phyloP scores from a whole-genome alignment of 1,140 invertebrate species.

The Polypedilum vanderplanki region DNA sequence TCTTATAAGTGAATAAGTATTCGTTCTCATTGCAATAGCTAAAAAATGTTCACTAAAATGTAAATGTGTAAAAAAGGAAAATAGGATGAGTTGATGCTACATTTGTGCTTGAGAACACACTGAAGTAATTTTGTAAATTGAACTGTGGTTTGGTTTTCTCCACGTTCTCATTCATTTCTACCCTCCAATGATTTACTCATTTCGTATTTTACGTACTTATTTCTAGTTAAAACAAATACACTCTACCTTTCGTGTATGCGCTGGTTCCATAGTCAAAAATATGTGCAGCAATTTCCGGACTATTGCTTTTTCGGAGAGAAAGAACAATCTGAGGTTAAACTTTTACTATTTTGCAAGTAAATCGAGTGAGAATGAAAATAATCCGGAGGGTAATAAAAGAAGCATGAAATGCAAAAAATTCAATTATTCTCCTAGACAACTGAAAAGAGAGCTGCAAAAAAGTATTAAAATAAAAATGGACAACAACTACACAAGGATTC shows the following conservation, averaged over 20 bases:
- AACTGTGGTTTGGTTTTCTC: constrained; percentile 19
- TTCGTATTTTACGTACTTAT: too few relatives aligned
- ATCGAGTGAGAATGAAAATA: too few relatives aligned
- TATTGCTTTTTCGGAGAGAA: neutral
- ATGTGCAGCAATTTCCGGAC: too few relatives aligned
- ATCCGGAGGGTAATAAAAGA: too few relatives aligned
- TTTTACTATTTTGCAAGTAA: too few relatives aligned
- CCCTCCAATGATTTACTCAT: constrained; percentile 7
- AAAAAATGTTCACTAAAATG: too few relatives aligned
- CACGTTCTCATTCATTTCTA: neutral
- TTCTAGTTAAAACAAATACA: neutral
- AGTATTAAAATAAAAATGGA: neutral
- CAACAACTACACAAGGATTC: neutral
- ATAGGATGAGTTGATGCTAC: too few relatives aligned
- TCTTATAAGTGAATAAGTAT: too few relatives aligned
- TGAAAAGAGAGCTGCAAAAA: constrained; percentile 9
- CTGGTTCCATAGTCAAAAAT: too few relatives aligned
- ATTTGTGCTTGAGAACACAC: neutral
- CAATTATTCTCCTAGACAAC: neutral
- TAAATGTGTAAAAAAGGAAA: too few relatives aligned
- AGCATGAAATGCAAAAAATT: too few relatives aligned
- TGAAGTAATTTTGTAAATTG: constrained; percentile 25
- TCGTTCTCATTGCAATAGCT: too few relatives aligned
- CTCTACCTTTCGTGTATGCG: neutral
- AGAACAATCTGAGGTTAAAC: neutral